phyloP scores from a whole-genome alignment of 2,113 vertebrate genomes.

The Aepyceros melampus region DNA sequence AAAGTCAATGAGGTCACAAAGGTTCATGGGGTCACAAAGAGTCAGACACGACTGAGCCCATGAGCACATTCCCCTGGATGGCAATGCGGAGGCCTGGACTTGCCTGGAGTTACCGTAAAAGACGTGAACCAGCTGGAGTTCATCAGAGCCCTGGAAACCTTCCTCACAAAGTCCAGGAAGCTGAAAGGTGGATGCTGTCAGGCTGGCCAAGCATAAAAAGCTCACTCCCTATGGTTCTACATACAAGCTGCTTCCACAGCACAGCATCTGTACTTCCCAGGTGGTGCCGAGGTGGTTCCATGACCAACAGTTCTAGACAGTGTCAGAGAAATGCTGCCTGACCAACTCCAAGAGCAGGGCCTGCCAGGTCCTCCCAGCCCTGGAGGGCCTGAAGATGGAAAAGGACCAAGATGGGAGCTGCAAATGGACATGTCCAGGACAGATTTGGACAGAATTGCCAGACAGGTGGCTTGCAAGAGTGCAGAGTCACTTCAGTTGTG shows the following conservation, averaged over 20 bases:
- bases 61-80: background rate
- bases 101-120: background rate
- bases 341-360: background rate
- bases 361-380: background rate
- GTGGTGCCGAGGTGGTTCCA: background rate
- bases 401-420: background rate
- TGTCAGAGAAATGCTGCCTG: background rate
- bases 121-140: background rate
- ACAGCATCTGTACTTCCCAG: background rate
- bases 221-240: slow-evolving; percentile 93
- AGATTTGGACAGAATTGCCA: background rate
- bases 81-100: background rate
- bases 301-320: background rate
- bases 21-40: background rate
- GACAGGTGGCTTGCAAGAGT: background rate
- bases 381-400: background rate
- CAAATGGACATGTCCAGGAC: background rate
- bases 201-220: slow-evolving; percentile 93
- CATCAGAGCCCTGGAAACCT: background rate
- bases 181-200: slow-evolving; percentile 95
- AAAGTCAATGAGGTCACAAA: background rate
- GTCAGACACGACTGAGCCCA: background rate
- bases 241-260: slow-evolving; percentile 82
- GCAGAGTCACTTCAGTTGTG: background rate
- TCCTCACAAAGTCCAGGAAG: slow-evolving; percentile 84